These are phyloP conservation scores for Caenorhabditis imperialis DNA, from an alignment of 2,888 invertebrate species.

Conservation along the genomic window DNA sequence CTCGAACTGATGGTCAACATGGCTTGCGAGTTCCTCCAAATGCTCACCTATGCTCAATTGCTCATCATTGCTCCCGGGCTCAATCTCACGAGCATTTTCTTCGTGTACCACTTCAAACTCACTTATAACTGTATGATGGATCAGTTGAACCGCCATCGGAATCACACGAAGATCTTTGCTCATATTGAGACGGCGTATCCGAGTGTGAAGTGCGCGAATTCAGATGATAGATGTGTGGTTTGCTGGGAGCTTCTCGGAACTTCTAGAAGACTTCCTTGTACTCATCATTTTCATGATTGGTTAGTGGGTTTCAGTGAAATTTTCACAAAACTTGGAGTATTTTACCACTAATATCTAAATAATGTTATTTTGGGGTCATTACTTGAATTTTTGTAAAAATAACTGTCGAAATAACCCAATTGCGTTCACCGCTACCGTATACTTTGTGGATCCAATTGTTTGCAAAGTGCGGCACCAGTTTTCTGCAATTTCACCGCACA, in stretches of 20 bases:
- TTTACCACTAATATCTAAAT: no score
- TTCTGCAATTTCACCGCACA: no score
- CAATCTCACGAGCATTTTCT: constrained; percentile 67
- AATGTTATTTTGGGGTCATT: no score
- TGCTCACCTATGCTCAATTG: constrained; percentile 56
- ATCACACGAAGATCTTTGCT: constrained; percentile 58
- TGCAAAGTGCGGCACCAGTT: no score
- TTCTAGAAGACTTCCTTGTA: constrained; percentile 61
- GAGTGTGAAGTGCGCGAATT: constrained; percentile 46
- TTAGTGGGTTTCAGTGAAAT: no score
- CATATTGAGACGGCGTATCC: constrained; percentile 60
- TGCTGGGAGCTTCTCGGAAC: constrained; percentile 64
- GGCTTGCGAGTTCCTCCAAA: constrained; percentile 51
- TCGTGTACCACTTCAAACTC: constrained; percentile 64
- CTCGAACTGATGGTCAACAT: constrained; percentile 55
- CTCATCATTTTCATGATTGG: constrained; percentile 70
- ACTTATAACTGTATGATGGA: constrained; percentile 54
- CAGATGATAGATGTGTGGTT: constrained; percentile 59
- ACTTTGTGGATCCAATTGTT: no score
- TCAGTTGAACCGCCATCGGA: constrained; percentile 51
- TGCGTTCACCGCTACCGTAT: no score
- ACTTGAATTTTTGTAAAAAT: no score
- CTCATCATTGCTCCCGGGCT: constrained; percentile 63
- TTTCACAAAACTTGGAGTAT: no score
- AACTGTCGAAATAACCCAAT: no score